Evolutionary conservation across 2,797 vertebrate species (phyloP).

Genomic region (Sciurus vulgaris): DNA sequence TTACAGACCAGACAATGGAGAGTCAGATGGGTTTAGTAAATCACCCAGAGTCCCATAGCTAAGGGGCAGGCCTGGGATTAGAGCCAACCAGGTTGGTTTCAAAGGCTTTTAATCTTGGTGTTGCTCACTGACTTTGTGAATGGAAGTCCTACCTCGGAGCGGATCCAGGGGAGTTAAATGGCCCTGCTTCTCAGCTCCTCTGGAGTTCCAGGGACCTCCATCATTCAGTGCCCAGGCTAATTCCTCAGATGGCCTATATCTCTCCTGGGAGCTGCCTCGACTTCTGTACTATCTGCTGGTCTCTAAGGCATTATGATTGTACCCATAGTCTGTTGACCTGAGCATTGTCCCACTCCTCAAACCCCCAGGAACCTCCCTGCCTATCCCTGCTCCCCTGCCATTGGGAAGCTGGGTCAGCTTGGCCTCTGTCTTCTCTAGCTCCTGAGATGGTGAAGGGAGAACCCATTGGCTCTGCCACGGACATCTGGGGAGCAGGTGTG

Average conservation of each 20-base stretch:
- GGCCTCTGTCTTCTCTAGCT: constrained; percentile 88
- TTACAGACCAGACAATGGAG: neutral
- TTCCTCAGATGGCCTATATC: neutral
- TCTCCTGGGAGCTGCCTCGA: neutral
- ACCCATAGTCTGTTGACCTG: neutral
- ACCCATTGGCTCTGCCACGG: constrained; percentile 96
- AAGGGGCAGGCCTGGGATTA: constrained; percentile 6
- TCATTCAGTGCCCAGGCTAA: neutral
- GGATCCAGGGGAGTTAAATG: neutral
- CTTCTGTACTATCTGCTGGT: neutral
- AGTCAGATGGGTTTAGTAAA: neutral
- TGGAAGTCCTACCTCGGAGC: neutral
- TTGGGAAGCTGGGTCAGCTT: constrained; percentile 35
- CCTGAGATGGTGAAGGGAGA: constrained; percentile 99
- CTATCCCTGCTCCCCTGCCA: neutral
- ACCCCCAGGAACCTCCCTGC: neutral
- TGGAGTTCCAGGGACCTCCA: neutral
- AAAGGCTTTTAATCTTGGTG: neutral
- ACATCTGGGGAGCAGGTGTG: constrained; percentile 97
- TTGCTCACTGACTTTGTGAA: neutral
- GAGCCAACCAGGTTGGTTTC: neutral
- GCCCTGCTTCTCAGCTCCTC: neutral
- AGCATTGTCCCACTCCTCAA: neutral
- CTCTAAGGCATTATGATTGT: neutral
- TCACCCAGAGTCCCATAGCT: neutral